A percentile compares a stretch with the other conserved stretches of the same genome.
Evolutionary conservation across 2,888 invertebrate species (phyloP).

Genomic region (Clivina fossor): DNA sequence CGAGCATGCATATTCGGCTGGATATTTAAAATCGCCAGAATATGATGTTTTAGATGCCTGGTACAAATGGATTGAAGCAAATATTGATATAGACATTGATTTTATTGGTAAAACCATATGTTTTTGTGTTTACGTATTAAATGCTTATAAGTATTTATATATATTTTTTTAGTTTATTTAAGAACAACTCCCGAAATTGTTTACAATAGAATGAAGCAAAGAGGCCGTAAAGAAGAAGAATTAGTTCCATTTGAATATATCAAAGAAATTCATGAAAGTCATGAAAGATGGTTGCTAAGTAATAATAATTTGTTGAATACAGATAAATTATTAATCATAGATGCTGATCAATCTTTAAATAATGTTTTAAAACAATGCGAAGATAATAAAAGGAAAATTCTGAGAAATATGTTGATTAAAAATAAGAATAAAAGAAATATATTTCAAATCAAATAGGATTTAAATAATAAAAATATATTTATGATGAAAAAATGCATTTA

Average conservation of each 20-base stretch:
- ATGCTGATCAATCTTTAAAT: slow-evolving; percentile 67
- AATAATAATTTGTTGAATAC: slow-evolving; percentile 48
- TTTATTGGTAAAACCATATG: slow-evolving; percentile 71
- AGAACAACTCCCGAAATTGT: slow-evolving; percentile 67
- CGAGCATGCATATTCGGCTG: slow-evolving; percentile 72
- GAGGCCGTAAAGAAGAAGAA: slow-evolving; percentile 81
- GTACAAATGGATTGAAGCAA: slow-evolving; percentile 77
- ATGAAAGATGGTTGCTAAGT: slow-evolving; percentile 69
- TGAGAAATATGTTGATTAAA: slow-evolving; percentile 40
- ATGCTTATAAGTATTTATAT: background rate
- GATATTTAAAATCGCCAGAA: slow-evolving; percentile 73
- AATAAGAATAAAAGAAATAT: too few relatives aligned
- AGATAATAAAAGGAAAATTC: slow-evolving; percentile 60
- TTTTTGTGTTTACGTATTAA: background rate
- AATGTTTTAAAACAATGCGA: slow-evolving; percentile 67
- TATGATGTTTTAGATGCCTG: slow-evolving; percentile 81
- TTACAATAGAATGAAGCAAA: slow-evolving; percentile 69
- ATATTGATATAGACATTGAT: slow-evolving; percentile 76
- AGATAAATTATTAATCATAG: slow-evolving; percentile 62
- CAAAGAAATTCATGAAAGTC: slow-evolving; percentile 73
- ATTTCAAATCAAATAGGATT: background rate
- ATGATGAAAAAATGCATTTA: slow-evolving; percentile 11
- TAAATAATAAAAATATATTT: slow-evolving; percentile 5
- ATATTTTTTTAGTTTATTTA: slow-evolving; percentile 66
- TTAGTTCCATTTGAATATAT: slow-evolving; percentile 80